Evolutionary conservation across 2,888 invertebrate genomes (phyloP).

Genomic region (Chouioia cunea): DNA sequence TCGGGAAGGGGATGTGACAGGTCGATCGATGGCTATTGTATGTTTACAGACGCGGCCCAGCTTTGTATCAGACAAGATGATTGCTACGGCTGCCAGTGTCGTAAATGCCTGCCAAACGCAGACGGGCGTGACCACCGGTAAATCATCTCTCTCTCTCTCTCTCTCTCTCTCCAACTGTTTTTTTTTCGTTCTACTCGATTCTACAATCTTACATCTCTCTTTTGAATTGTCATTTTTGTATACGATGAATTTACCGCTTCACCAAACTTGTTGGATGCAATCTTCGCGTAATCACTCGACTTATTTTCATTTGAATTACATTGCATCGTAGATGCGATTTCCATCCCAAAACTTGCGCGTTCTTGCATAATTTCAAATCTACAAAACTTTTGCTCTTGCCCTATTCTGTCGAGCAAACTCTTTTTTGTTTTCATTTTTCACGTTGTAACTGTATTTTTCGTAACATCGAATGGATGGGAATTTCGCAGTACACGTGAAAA

Average conservation of each 20-base stretch:
- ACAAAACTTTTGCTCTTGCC: too few relatives aligned
- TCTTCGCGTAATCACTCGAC: background rate
- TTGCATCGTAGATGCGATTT: background rate
- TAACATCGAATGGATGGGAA: too few relatives aligned
- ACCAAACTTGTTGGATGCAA: background rate
- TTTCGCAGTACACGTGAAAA: too few relatives aligned
- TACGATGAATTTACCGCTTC: background rate
- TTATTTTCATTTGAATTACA: background rate
- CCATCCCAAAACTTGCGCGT: too few relatives aligned
- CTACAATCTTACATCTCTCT: too few relatives aligned
- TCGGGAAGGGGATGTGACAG: too few relatives aligned
- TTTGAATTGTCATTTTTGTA: background rate
- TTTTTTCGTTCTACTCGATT: too few relatives aligned
- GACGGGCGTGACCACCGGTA: conserved; percentile 63
- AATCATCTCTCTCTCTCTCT: background rate
- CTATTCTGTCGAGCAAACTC: too few relatives aligned
- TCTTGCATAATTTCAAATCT: too few relatives aligned
- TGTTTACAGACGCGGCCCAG: conserved; percentile 60
- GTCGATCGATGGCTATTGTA: conserved; percentile 5
- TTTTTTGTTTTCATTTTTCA: too few relatives aligned
- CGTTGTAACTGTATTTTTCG: too few relatives aligned
- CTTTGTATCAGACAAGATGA: conserved; percentile 64
- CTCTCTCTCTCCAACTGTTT: background rate
- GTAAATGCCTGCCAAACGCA: conserved; percentile 64
- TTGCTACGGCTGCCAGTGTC: conserved; percentile 61